phyloP scores from a whole-genome alignment of 1,140 invertebrate genomes.

The Spodoptera frugiperda region DNA sequence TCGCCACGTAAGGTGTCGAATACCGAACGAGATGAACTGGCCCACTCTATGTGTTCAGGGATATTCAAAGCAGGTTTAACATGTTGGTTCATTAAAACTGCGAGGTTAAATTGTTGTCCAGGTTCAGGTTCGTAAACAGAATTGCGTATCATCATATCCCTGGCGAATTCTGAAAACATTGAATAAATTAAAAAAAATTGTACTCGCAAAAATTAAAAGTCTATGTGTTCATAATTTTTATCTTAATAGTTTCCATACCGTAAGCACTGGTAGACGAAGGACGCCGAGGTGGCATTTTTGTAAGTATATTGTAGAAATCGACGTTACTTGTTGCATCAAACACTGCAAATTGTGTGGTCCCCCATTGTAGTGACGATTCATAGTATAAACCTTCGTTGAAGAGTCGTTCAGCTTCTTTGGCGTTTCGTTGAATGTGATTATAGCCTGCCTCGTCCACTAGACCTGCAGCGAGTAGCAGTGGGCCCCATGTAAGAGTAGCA shows the following conservation, averaged over 20 bases:
- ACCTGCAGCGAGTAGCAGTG: conserved; percentile 89
- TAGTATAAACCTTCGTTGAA: conserved; percentile 86
- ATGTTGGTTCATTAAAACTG: conserved; percentile 90
- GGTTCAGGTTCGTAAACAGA: conserved; percentile 29
- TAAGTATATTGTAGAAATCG: conserved; percentile 94
- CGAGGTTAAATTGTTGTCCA: conserved; percentile 53
- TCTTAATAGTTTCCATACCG: conserved; percentile 52
- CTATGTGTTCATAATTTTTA: background rate
- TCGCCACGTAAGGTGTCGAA: conserved; percentile 89
- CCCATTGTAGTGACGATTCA: conserved; percentile 89
- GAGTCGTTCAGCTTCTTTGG: conserved; percentile 83
- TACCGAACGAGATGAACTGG: conserved; percentile 87
- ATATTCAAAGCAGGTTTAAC: conserved; percentile 89
- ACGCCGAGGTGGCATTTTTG: conserved; percentile 67
- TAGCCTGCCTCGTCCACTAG: conserved; percentile 88
- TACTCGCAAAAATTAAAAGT: no score
- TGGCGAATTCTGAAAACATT: conserved; percentile 58
- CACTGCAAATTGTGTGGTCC: conserved; percentile 88
- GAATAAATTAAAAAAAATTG: no score
- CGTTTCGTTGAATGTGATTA: conserved; percentile 84
- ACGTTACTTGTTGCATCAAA: conserved; percentile 87
- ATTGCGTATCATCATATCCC: conserved; percentile 69
- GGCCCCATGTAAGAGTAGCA: conserved; percentile 92
- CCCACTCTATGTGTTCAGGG: conserved; percentile 89
- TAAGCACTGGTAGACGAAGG: conserved; percentile 62